Evolutionary conservation across 2,888 invertebrate genomes (phyloP), one percentile per base, ranked within the genome.

Genomic region (Agrochola macilenta): DNA sequence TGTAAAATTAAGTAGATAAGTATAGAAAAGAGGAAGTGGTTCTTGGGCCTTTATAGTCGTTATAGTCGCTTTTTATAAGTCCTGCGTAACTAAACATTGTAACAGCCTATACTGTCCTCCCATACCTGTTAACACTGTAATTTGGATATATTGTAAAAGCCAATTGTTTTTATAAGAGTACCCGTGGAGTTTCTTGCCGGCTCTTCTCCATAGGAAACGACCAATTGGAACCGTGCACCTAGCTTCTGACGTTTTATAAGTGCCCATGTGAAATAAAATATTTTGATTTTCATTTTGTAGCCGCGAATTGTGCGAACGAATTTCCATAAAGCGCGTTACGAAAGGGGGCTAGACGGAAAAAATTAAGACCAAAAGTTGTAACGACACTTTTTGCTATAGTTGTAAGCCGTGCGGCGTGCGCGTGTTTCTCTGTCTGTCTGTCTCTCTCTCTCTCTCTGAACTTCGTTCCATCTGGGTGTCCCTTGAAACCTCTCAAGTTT

Each of bases 1-100:
- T 64, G 39, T 57, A 63, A 52, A 39, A 81, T 54, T 81, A 5
- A 71, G 39, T 58, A 35, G n/a, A 2, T 30, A 30, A 30, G 30
- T 61, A 5, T 14, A 30, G 7, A 46, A 52, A 80, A 60, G 9
- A 0, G 8, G 3, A 12, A 49, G 14, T 39, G 17, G 23, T 26
- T 26, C 12, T 12, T 57, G 5, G 5, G 26, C n/a, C n/a, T n/a
- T 57, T 57, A n/a, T 7, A 23, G n/a, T 46, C 7, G 2, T 20
- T 58, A 8, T 8, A n/a, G 5, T n/a, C 0, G 14, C n/a, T 30
- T 1, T 65, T 26, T 5, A 0, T 58, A 17, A 26, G 14, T 26
- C 14, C 26, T 57, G 2, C n/a, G 1, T n/a, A 57, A 54, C 4
- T 23, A 4, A 54, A n/a, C n/a, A 12, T 57, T 57, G n/a, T 11